Conservation (phyloP, 2,113 vertebrate species). For the Paratilapia polleni region DNA sequence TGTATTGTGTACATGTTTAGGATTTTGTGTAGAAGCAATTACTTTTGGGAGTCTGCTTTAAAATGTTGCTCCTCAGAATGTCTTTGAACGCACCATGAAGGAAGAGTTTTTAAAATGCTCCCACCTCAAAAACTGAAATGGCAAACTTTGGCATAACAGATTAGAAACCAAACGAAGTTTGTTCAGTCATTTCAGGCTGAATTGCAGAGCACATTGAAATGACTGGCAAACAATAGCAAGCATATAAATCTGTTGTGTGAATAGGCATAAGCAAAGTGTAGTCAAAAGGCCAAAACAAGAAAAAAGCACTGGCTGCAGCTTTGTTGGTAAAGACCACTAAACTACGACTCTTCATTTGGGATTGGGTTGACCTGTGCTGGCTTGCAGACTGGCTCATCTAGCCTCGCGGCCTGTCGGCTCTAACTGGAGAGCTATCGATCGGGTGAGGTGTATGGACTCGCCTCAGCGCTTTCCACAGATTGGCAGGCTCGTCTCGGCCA, state of each 20-base stretch:
- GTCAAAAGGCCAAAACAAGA: neutral
- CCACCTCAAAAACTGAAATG: neutral
- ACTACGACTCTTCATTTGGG: slow-evolving; percentile 5
- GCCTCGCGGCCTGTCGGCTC: slow-evolving; percentile 26
- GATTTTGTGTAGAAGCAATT: neutral
- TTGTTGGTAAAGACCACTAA: neutral
- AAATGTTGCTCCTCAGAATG: neutral
- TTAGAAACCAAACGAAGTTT: neutral
- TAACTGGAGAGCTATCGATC: slow-evolving; percentile 42
- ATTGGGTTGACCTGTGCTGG: neutral
- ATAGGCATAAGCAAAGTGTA: neutral
- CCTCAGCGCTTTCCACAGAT: slow-evolving; percentile 38
- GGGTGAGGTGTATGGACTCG: slow-evolving; percentile 18
- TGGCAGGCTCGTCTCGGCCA: slow-evolving; percentile 8
- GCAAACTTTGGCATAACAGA: neutral
- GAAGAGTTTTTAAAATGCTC: slow-evolving; percentile 1
- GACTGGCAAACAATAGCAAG: neutral
- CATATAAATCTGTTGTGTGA: neutral
- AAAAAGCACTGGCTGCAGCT: neutral
- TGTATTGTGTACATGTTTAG: neutral
- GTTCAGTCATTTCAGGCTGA: neutral
- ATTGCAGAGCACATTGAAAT: neutral
- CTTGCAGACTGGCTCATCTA: slow-evolving; percentile 19
- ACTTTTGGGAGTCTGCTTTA: neutral
- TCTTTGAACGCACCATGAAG: neutral